Conservation (phyloP, 2,113 vertebrate species). For the Otis tarda region DNA sequence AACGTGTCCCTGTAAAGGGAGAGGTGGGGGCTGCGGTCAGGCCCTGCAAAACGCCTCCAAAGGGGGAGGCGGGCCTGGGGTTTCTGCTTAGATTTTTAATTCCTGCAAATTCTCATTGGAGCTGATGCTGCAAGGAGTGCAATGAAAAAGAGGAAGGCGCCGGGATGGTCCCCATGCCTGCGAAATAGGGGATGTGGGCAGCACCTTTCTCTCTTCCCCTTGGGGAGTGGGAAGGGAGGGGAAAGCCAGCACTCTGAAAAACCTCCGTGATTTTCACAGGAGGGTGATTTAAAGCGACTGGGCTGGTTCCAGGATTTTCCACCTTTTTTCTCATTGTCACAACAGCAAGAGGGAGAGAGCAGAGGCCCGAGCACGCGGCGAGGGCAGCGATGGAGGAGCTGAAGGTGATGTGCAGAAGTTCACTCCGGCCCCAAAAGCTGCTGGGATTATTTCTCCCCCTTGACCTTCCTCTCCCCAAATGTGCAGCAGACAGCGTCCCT, state of each 20-base stretch:
- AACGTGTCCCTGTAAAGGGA: background rate
- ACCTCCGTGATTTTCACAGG: background rate
- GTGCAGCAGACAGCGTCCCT: background rate
- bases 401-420: background rate
- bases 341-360: background rate
- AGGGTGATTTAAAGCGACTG: background rate
- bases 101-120: background rate
- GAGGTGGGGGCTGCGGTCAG: background rate
- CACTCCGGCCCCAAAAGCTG: background rate
- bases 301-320: background rate
- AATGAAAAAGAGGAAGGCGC: slow-evolving; percentile 30
- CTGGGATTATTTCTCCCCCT: background rate
- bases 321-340: background rate
- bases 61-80: background rate
- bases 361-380: fast-evolving
- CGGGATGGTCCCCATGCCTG: background rate
- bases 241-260: background rate
- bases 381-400: background rate
- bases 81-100: background rate
- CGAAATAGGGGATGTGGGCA: slow-evolving; percentile 12
- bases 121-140: background rate
- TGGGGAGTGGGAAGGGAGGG: background rate
- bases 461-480: background rate
- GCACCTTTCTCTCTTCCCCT: slow-evolving; percentile 32
- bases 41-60: background rate